phyloP scores from a whole-genome alignment of 1,140 invertebrate species.

The Dolichoris vasculosae region DNA sequence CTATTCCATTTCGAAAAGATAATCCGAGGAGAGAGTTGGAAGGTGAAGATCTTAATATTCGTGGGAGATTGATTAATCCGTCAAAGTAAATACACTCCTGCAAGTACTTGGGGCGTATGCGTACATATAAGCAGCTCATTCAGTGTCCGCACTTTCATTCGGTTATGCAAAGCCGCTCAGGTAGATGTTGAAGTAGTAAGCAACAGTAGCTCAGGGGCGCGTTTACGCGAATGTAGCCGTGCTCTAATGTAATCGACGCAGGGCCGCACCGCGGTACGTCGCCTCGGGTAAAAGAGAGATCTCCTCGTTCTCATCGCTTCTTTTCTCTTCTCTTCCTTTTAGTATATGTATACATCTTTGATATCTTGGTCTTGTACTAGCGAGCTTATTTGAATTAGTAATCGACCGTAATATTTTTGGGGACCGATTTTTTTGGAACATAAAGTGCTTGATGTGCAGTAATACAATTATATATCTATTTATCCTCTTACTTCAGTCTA shows the following conservation, averaged over 20 bases:
- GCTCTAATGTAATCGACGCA: background rate
- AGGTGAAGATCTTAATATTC: background rate
- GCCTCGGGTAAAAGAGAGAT: background rate
- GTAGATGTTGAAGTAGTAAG: background rate
- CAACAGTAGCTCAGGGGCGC: background rate
- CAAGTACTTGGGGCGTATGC: background rate
- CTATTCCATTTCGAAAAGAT: too few species aligned
- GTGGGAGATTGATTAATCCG: background rate
- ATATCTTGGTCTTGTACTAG: too few species aligned
- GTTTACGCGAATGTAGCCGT: conserved; percentile 1
- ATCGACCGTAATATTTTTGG: background rate
- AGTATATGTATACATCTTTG: background rate
- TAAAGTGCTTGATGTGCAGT: background rate
- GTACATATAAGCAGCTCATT: too few species aligned
- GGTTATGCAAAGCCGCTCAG: background rate
- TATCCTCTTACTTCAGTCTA: background rate
- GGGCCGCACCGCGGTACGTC: too few species aligned
- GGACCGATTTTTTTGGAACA: background rate
- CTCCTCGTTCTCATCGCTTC: background rate
- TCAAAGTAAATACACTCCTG: background rate
- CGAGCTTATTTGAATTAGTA: background rate
- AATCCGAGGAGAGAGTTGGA: too few species aligned
- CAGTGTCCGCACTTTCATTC: background rate
- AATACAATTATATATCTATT: background rate
- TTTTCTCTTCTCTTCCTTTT: background rate